These are phyloP conservation scores for Raja brachyura DNA, from an alignment of 2,113 vertebrate species.

Conservation along the genomic window DNA sequence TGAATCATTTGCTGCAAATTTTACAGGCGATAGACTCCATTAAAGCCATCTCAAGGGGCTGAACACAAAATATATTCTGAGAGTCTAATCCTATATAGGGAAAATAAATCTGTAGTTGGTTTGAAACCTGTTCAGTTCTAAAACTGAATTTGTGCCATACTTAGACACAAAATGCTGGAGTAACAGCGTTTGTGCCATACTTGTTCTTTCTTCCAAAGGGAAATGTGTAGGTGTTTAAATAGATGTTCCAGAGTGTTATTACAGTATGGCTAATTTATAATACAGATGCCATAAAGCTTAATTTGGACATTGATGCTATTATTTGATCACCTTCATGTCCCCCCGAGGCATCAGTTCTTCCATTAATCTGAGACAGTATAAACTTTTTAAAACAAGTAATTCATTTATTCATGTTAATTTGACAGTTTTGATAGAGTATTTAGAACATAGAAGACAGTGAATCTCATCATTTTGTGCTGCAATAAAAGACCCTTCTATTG, in stretches of 20 bases:
- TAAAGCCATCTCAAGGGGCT: background rate
- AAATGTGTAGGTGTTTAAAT: constrained; percentile 15
- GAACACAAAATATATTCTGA: background rate
- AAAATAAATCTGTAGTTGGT: constrained; percentile 19
- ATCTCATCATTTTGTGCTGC: background rate
- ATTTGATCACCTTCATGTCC: background rate
- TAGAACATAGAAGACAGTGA: background rate
- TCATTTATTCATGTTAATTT: constrained; percentile 19
- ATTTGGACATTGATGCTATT: constrained; percentile 3
- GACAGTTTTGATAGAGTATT: background rate
- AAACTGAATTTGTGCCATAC: background rate
- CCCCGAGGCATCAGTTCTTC: background rate
- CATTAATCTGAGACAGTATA: background rate
- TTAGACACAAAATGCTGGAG: background rate
- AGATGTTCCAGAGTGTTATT: constrained; percentile 2
- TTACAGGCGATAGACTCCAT: background rate
- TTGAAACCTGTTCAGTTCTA: background rate
- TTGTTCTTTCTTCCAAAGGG: constrained; percentile 4
- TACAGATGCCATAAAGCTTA: background rate
- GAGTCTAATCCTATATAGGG: background rate
- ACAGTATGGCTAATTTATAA: constrained; percentile 11
- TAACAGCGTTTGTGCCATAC: background rate
- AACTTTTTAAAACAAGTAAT: background rate
- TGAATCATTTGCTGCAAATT: background rate
- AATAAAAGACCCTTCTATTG: background rate